These are phyloP conservation scores for Rallus crepitans DNA, from an alignment of 2,797 vertebrate genomes.

Conservation along the genomic window DNA sequence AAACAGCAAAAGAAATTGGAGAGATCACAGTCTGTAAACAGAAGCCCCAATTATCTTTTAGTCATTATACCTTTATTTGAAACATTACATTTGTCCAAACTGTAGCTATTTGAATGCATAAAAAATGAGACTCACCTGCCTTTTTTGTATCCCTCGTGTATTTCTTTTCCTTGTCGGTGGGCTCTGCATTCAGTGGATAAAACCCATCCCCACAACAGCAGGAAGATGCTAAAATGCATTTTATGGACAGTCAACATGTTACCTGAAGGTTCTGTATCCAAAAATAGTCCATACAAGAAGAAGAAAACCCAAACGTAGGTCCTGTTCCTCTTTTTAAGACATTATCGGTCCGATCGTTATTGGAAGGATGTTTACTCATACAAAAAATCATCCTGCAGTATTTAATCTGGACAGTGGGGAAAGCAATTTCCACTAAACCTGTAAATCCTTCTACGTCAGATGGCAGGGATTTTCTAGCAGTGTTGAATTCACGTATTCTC, in stretches of 20 bases:
- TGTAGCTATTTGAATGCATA: neutral
- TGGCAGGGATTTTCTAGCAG: constrained; percentile 85
- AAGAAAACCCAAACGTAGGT: constrained; percentile 54
- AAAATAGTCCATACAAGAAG: constrained; percentile 68
- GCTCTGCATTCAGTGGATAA: constrained; percentile 79
- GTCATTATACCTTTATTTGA: neutral
- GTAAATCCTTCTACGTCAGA: constrained; percentile 90
- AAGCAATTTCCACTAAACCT: constrained; percentile 89
- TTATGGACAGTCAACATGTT: constrained; percentile 74
- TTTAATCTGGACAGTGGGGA: constrained; percentile 87
- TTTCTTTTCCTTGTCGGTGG: constrained; percentile 72
- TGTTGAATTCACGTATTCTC: constrained; percentile 72
- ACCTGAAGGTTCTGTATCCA: constrained; percentile 63
- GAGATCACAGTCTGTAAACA: neutral
- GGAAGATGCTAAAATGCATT: constrained; percentile 86
- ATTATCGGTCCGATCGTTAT: constrained; percentile 77
- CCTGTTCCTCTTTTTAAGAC: constrained; percentile 75
- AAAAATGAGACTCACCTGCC: constrained; percentile 83
- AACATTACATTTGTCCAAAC: neutral
- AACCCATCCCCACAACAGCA: constrained; percentile 83
- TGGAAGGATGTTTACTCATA: constrained; percentile 81
- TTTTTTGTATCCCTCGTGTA: constrained; percentile 81
- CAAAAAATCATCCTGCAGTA: constrained; percentile 77
- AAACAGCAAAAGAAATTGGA: neutral
- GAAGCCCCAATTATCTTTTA: neutral